Evolutionary conservation across 2,113 vertebrate genomes (phyloP), one percentile per base, ranked within the genome.

Genomic region (Brienomyrus longianalis): DNA sequence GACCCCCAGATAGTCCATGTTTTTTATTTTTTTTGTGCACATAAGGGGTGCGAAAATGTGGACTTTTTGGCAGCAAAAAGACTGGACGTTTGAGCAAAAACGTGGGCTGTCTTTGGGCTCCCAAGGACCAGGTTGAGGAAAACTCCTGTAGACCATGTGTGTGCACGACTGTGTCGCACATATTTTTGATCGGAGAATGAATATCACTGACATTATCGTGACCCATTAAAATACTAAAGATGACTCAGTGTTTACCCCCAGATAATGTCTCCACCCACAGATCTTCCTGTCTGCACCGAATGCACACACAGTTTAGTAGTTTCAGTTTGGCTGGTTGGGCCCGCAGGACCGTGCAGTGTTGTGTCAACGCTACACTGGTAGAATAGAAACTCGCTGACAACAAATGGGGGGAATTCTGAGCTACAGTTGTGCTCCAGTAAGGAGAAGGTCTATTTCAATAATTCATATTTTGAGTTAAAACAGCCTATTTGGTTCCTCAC

Each of bases 181-280:
- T 39, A 74, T 54, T 56, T 35, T 27, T 87, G 11, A 52, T 62
- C 10, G 45, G 52, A 19, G 47, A 31, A 62, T 31, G 11, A 59
- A 88, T 88, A 66, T 62, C 54, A 66, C 87, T 66, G 87, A 88
- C 87, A 88, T 88, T 88, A 88, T 11, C 39, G 39, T 88, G 56
- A 62, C 87, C 50, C 86, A 86, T 45, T 62, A 51, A 88, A 88
- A 23, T 15, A 88, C 54, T 62, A 45, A 47, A 31, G 5, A 23
- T 88, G 87, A 88, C 39, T 88, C 56, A 66, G 87, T 88, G 54
- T 88, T 88, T 88, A 62, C 54, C 39, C 43, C 56, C 19, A 51
- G 56, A 66, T 66, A 88, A 88, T 43, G 21, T 88, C 35, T 88
- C 54, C 87, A 62, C 87, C 87, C 56, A 88, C 87, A 10, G 39